A percentile compares a stretch with the other conserved stretches of the same genome.
These are phyloP conservation scores for Sebastes steindachneri DNA, from an alignment of 2,797 vertebrate genomes.

Conservation along the genomic window DNA sequence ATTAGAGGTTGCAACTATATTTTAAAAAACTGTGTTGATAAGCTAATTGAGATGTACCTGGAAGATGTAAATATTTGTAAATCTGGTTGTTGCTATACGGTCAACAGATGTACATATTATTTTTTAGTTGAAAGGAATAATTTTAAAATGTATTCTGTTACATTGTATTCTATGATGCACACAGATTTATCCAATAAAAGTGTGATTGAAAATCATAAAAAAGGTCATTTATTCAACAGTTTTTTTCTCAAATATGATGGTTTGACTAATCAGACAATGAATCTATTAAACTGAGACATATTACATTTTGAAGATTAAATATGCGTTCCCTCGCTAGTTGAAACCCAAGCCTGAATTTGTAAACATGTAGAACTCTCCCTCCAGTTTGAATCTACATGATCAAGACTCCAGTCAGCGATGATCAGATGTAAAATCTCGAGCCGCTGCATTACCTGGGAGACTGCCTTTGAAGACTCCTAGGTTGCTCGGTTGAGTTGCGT, in stretches of 20 bases:
- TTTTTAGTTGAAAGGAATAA: background rate
- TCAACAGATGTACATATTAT: slow-evolving; percentile 51
- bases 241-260: background rate
- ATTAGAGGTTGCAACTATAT: slow-evolving; percentile 82
- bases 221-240: background rate
- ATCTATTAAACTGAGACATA: slow-evolving; percentile 18
- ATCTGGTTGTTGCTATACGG: background rate
- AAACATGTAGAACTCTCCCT: slow-evolving; percentile 59
- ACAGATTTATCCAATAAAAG: slow-evolving; percentile 50
- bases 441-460: slow-evolving; percentile 74
- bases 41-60: background rate
- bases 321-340: slow-evolving; percentile 4
- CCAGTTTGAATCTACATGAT: slow-evolving; percentile 66
- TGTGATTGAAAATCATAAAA: slow-evolving; percentile 18
- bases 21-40: slow-evolving; percentile 60
- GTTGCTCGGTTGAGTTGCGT: slow-evolving; percentile 58
- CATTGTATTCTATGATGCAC: background rate
- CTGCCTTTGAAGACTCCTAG: slow-evolving; percentile 74
- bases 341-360: slow-evolving; percentile 42
- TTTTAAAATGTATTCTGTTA: background rate
- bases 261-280: background rate
- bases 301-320: slow-evolving; percentile 15
- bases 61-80: slow-evolving; percentile 52
- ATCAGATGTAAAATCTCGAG: slow-evolving; percentile 71
- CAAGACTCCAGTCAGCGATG: slow-evolving; percentile 67